Base-by-base conservation (phyloP, 1,140 invertebrate species). In the Drosophila ohnishii region DNA sequence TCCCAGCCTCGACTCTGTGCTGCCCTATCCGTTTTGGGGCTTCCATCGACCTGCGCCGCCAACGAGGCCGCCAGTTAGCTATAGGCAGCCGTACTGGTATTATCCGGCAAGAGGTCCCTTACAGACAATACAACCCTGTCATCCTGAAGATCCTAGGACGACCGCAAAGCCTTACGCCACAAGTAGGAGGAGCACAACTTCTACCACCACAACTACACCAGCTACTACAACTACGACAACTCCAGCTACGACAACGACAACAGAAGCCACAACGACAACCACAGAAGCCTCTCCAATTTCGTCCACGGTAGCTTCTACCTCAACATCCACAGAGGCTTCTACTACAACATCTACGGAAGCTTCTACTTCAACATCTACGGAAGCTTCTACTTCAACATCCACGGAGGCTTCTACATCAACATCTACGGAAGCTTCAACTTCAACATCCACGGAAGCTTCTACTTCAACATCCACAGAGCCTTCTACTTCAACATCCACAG, bases 61-160 rank as follows among this genome's bases (percentile, higher is more conserved):
- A 6, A 16, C 10, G 11, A 35, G 5, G 14, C n/a, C 44, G 2
- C 51, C 35, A 10, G 44, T 71, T 13, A 72, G 66, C n/a, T 16
- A 35, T 19, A 50, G 32, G 28, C 30, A 25, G 11, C 62, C 44
- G 5, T 72, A 72, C 13, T 72, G 42, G 65, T 9, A 42, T 47
- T 66, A 53, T 45, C 65, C 65, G 1, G 30, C 45, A 9, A 13
- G 28, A 11, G 28, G 35, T 6, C 51, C 44, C 3, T 30, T 28
- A 2, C 7, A 13, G 9, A 58, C 28, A 1, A 58, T 0, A 5
- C 10, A 11, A 14, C 65, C 69, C 1, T 72, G 67, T 9, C 57
- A 42, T 22, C 22, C 64, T 1, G 40, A 16, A 10, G 2, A n/a
- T 11, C n/a, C 44, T 6, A 39, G 5, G 14, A 37, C 19, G 3